These are phyloP conservation scores for Drosophila albomicans DNA, from an alignment of 1,140 invertebrate species.

Conservation along the genomic window DNA sequence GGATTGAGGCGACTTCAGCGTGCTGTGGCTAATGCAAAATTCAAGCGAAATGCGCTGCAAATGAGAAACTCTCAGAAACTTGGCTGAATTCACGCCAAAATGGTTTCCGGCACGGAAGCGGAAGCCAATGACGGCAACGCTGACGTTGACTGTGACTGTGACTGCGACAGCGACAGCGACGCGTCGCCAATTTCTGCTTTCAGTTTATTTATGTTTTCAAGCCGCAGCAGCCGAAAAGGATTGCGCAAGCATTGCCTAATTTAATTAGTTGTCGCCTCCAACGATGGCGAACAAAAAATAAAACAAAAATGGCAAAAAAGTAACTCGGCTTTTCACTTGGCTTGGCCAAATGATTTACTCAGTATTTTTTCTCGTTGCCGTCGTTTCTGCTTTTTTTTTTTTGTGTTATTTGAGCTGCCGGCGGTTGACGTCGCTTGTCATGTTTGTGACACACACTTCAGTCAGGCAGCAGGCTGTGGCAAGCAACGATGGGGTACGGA, in stretches of 20 bases:
- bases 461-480: constrained; percentile 52
- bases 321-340: constrained; percentile 51
- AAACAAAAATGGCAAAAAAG: constrained; percentile 29
- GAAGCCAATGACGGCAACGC: constrained; percentile 67
- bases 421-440: constrained; percentile 73
- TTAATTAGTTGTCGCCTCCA: constrained; percentile 72
- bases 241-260: constrained; percentile 73
- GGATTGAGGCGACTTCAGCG: not conserved
- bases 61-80: constrained; percentile 57
- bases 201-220: constrained; percentile 76
- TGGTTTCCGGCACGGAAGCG: constrained; percentile 81
- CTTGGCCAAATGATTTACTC: constrained; percentile 75
- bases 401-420: constrained; percentile 30
- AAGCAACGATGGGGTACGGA: not conserved
- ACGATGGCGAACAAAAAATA: constrained; percentile 1
- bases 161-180: constrained; percentile 25
- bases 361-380: constrained; percentile 23
- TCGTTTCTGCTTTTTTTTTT: constrained; percentile 9
- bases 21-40: constrained; percentile 72
- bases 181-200: constrained; percentile 25
- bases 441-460: constrained; percentile 82
- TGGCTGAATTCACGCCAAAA: constrained; percentile 72
- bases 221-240: constrained; percentile 53
- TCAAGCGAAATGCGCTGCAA: constrained; percentile 79
- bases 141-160: not conserved